phyloP scores from a whole-genome alignment of 1,140 invertebrate genomes.

The Drosophila nebulosa region DNA sequence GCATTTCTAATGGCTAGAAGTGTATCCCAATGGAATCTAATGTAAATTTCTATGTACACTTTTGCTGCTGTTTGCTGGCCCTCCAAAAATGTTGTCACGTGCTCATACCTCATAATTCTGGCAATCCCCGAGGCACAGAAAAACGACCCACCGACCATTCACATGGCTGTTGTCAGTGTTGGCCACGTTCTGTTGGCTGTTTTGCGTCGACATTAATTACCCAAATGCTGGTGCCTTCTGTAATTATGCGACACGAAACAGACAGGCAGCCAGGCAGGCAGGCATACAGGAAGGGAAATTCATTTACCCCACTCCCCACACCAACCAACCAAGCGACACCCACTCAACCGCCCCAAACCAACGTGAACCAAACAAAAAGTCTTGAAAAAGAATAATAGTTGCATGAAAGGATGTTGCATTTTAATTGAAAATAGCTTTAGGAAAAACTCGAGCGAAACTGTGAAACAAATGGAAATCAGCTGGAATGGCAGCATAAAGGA shows the following conservation, averaged over 20 bases:
- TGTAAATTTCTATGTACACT: neutral
- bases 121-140: slow-evolving; percentile 25
- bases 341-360: neutral
- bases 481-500: slow-evolving; percentile 23
- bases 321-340: neutral
- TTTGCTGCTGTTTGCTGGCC: too few species aligned
- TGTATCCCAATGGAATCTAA: neutral
- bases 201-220: slow-evolving; percentile 44
- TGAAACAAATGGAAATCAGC: slow-evolving; percentile 40
- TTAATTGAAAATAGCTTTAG: slow-evolving; percentile 58
- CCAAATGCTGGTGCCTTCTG: slow-evolving; percentile 29
- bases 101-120: slow-evolving; percentile 20
- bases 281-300: neutral
- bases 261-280: slow-evolving; percentile 7
- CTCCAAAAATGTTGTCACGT: slow-evolving; percentile 30
- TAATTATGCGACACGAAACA: slow-evolving; percentile 56
- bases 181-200: slow-evolving; percentile 30
- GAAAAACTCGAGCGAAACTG: slow-evolving; percentile 53
- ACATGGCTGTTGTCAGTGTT: slow-evolving; percentile 48
- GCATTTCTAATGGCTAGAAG: neutral
- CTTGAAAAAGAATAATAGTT: neutral
- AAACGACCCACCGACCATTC: slow-evolving; percentile 14
- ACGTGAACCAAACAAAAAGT: neutral
- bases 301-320: neutral
- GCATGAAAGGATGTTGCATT: slow-evolving; percentile 58